phyloP scores from a whole-genome alignment of 1,140 invertebrate genomes.

The Sitophilus oryzae region DNA sequence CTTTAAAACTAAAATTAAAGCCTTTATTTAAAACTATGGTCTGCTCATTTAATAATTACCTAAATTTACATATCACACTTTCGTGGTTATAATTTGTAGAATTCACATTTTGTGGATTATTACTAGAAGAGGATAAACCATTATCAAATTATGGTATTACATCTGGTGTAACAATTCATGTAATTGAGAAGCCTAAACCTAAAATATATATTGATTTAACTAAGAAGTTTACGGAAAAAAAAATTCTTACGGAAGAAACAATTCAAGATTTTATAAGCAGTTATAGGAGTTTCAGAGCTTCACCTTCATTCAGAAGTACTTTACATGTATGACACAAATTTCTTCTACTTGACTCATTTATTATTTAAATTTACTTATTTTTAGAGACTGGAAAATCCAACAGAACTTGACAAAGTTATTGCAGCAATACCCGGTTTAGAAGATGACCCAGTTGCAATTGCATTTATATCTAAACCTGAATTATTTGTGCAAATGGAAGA shows the following conservation, averaged over 20 bases:
- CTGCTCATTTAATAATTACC: background rate
- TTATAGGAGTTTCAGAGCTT: constrained; percentile 47
- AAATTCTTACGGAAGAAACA: constrained; percentile 44
- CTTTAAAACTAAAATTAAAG: background rate
- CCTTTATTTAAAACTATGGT: background rate
- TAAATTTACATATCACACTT: too few species aligned
- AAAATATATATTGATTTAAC: constrained; percentile 27
- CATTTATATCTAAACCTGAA: constrained; percentile 54
- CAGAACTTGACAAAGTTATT: constrained; percentile 53
- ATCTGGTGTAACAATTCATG: constrained; percentile 50
- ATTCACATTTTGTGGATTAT: constrained; percentile 50
- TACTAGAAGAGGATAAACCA: constrained; percentile 48
- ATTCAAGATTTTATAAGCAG: constrained; percentile 46
- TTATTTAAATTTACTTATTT: constrained; percentile 3
- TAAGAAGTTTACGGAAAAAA: constrained; percentile 31
- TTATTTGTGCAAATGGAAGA: constrained; percentile 51
- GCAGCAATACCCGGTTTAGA: constrained; percentile 47
- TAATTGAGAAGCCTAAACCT: constrained; percentile 46
- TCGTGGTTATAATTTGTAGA: constrained; percentile 45
- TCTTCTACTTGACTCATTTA: constrained; percentile 26
- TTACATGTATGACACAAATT: constrained; percentile 40
- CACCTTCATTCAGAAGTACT: constrained; percentile 45
- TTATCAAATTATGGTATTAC: constrained; percentile 49
- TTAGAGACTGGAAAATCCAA: constrained; percentile 48
- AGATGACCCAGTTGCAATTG: constrained; percentile 51